A percentile compares a stretch with the other conserved stretches of the same genome.
Evolutionary conservation across 2,113 vertebrate genomes (phyloP).

Genomic region (Rhizomys pruinosus): DNA sequence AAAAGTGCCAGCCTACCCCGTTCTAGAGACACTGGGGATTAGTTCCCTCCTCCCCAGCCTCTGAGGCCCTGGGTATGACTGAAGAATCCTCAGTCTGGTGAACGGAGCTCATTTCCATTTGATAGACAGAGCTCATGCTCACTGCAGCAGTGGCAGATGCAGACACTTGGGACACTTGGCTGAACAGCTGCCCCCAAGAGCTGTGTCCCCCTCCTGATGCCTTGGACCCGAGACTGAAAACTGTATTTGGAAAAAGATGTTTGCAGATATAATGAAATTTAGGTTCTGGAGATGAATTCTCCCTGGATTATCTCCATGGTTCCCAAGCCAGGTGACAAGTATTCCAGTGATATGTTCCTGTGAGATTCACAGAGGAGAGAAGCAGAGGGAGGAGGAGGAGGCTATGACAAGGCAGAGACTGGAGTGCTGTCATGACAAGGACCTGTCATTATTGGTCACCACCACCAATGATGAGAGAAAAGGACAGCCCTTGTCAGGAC

Average conservation of each 20-base stretch:
- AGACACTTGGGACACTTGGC: neutral
- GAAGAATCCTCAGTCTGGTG: neutral
- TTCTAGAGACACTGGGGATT: neutral
- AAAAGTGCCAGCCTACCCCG: neutral
- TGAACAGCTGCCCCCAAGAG: neutral
- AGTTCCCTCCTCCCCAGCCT: neutral
- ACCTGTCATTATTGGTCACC: too few species aligned
- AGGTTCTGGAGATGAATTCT: neutral
- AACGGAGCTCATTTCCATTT: neutral
- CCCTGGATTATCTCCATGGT: neutral
- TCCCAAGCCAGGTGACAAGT: too few species aligned
- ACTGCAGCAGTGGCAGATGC: neutral
- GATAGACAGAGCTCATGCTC: neutral
- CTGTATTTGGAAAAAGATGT: neutral
- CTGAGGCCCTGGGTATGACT: neutral
- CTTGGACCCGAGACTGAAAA: neutral
- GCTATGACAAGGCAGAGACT: neutral
- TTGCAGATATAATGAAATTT: neutral
- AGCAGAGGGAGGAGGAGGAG: neutral
- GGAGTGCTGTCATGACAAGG: too few species aligned
- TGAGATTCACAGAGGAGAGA: neutral
- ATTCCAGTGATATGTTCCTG: neutral
- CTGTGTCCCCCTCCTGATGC: neutral
- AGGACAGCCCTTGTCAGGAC: neutral
- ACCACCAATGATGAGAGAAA: neutral